Percentiles rank a stretch among this genome's conserved stretches.
Evolutionary conservation across 1,140 invertebrate species (phyloP).

Genomic region (Drosophila watanabei): DNA sequence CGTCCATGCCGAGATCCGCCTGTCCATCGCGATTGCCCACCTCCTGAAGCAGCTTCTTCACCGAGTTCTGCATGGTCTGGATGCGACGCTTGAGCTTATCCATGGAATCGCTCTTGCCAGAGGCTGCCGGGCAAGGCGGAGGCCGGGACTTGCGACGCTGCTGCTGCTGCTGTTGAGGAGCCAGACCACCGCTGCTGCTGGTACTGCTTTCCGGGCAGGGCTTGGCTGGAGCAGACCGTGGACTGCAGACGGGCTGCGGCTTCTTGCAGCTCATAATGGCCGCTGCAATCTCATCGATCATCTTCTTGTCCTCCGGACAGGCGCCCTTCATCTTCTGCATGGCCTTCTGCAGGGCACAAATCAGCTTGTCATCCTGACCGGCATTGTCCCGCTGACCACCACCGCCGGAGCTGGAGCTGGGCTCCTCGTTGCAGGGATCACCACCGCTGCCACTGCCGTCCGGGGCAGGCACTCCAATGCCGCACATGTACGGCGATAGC

Average conservation of each 20-base stretch:
- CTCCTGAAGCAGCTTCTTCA: conserved; percentile 69
- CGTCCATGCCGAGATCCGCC: conserved; percentile 19
- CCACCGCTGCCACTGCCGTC: conserved; percentile 17
- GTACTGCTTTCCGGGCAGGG: conserved; percentile 44
- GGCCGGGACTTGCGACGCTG: conserved; percentile 5
- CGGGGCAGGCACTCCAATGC: conserved; percentile 23
- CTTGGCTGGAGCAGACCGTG: conserved; percentile 23
- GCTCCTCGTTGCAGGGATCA: conserved; percentile 53
- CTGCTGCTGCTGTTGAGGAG: conserved; percentile 2
- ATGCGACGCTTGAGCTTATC: conserved; percentile 74
- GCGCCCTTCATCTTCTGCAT: conserved; percentile 80
- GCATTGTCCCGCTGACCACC: conserved; percentile 12
- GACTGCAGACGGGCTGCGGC: conserved; percentile 42
- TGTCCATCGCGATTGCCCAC: conserved; percentile 53
- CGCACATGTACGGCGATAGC: conserved; percentile 65
- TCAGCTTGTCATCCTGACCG: conserved; percentile 63
- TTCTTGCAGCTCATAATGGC: conserved; percentile 63
- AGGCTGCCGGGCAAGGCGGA: neutral
- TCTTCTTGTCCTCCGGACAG: conserved; percentile 76
- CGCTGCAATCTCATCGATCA: conserved; percentile 73
- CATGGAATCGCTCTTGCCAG: conserved; percentile 59
- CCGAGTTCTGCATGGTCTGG: conserved; percentile 69
- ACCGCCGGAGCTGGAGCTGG: conserved; percentile 23
- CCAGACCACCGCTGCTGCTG: neutral
- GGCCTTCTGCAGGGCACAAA: conserved; percentile 66